Evolutionary conservation across 23 tunicate species (phyloP).

Genomic region (Ciona savignyi): DNA sequence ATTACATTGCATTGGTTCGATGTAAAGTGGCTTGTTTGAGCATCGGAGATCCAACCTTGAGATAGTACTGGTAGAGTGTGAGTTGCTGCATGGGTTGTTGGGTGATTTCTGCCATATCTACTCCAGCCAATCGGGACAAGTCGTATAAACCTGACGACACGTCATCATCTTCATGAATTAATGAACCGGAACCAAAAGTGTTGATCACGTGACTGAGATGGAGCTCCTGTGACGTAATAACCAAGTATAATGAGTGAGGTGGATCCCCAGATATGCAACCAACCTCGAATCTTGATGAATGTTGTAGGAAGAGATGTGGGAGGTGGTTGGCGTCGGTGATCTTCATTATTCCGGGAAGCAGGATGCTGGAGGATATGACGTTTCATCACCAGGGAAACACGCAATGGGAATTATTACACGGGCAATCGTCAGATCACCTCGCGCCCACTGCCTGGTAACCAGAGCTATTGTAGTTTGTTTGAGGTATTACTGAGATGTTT

Average conservation of each 20-base stretch:
- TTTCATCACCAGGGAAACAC: too few species aligned
- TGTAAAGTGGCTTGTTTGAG: neutral
- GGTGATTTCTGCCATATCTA: slow-evolving; percentile 22
- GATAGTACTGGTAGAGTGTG: slow-evolving; percentile 24
- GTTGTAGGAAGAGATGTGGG: slow-evolving; percentile 3
- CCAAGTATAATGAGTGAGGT: neutral
- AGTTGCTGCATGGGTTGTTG: slow-evolving; percentile 19
- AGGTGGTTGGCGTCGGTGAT: neutral
- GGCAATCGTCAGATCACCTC: too few species aligned
- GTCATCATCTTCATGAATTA: slow-evolving; percentile 7
- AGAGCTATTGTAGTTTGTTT: too few species aligned
- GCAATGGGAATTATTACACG: too few species aligned
- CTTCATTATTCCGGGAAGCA: slow-evolving; percentile 13
- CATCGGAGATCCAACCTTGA: slow-evolving; percentile 17
- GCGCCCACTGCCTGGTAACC: too few species aligned
- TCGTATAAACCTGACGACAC: slow-evolving; percentile 26
- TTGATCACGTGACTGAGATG: slow-evolving; percentile 37
- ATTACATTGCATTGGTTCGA: too few species aligned
- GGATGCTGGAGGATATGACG: slow-evolving; percentile 19
- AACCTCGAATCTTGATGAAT: slow-evolving; percentile 10
- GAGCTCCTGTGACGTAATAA: slow-evolving; percentile 20
- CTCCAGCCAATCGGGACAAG: slow-evolving; percentile 10
- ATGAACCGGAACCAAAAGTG: slow-evolving; percentile 10
- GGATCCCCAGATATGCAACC: neutral
- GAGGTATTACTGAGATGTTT: too few species aligned